These are phyloP conservation scores for Nothoprocta pentlandii DNA, from an alignment of 2,113 vertebrate species.

Conservation along the genomic window DNA sequence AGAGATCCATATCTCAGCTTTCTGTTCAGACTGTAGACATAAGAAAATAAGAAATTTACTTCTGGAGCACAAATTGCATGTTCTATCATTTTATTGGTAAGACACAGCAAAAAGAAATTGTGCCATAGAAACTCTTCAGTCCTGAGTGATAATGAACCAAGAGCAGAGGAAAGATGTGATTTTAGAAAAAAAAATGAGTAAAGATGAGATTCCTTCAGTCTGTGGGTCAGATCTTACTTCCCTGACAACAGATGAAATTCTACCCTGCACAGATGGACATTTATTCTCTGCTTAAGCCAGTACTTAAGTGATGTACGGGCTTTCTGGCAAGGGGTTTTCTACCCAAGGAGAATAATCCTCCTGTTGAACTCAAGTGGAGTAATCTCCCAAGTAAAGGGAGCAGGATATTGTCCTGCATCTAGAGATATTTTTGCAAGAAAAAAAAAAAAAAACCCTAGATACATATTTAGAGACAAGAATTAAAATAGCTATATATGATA, in stretches of 20 bases:
- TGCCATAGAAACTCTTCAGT: background rate
- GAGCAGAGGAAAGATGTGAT: slow-evolving; percentile 2
- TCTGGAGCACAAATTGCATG: background rate
- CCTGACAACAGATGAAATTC: slow-evolving; percentile 51
- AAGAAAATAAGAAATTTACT: background rate
- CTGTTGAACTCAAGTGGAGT: slow-evolving; percentile 15
- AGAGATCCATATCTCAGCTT: background rate
- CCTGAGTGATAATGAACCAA: background rate
- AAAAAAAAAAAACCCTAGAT: slow-evolving; percentile 7
- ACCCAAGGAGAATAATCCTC: slow-evolving; percentile 61
- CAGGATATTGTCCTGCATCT: slow-evolving; percentile 30
- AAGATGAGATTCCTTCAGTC: slow-evolving; percentile 14
- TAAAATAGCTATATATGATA: slow-evolving; percentile 69
- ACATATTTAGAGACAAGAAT: slow-evolving; percentile 39
- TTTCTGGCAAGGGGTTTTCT: slow-evolving; percentile 47
- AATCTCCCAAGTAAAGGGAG: slow-evolving; percentile 54
- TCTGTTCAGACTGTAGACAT: background rate
- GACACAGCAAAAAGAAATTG: background rate
- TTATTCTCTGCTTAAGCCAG: slow-evolving; percentile 44
- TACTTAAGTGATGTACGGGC: slow-evolving; percentile 32
- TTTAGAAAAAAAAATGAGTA: background rate
- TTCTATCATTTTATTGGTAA: background rate
- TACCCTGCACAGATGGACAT: slow-evolving; percentile 52
- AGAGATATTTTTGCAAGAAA: slow-evolving; percentile 20
- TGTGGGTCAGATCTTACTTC: slow-evolving; percentile 9